Conservation (phyloP, 1,140 invertebrate species). For the Drosophila insularis region DNA sequence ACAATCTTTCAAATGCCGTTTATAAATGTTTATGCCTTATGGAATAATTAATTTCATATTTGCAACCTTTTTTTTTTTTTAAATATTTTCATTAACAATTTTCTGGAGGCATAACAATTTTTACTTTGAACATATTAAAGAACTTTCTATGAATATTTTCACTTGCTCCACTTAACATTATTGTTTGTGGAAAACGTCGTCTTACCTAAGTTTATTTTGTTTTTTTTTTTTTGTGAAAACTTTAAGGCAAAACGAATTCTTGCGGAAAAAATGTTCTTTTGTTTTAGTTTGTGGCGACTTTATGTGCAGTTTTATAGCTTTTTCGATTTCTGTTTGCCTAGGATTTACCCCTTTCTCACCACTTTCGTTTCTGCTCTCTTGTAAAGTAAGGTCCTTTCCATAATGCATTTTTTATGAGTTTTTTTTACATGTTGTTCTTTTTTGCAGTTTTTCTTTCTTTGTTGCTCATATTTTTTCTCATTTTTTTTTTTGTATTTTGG, state of each 20-base stretch:
- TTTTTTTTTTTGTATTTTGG: constrained; percentile 20
- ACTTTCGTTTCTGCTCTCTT: background rate
- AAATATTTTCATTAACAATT: no score
- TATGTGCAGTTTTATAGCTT: background rate
- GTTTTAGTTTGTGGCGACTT: background rate
- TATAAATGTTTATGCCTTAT: no score
- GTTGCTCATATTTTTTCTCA: constrained; percentile 34
- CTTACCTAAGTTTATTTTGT: no score
- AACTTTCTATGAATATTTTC: no score
- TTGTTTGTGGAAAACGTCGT: no score
- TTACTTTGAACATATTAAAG: no score
- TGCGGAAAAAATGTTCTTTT: background rate
- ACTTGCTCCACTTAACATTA: no score
- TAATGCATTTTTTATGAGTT: constrained; percentile 8
- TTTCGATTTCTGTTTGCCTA: constrained; percentile 1
- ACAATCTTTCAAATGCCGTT: no score
- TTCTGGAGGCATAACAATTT: no score
- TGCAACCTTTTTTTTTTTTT: no score
- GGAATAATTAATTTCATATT: no score
- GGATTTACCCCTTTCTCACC: background rate
- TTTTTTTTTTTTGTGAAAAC: background rate
- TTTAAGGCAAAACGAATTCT: background rate
- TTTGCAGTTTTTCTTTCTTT: constrained; percentile 35
- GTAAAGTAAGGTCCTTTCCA: background rate
- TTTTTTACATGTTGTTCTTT: constrained; percentile 4